Conservation (phyloP, 2,797 vertebrate genomes). For the Erethizon dorsatum region DNA sequence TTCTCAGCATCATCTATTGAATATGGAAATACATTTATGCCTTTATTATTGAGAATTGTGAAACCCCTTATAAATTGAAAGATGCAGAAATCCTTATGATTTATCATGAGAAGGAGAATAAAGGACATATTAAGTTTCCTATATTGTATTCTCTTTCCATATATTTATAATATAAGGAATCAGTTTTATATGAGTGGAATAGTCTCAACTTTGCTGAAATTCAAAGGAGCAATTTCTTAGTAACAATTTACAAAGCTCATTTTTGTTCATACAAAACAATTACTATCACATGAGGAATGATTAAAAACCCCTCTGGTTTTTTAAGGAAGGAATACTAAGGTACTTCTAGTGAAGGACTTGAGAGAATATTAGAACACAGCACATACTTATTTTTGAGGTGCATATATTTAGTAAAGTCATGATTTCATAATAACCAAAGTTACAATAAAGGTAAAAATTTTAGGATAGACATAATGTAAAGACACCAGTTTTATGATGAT, state of each 20-base stretch:
- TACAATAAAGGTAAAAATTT: not conserved
- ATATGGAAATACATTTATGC: not conserved
- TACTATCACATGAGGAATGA: not conserved
- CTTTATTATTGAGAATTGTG: not conserved
- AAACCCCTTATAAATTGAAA: not conserved
- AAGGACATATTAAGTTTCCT: not conserved
- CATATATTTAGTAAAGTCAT: not conserved
- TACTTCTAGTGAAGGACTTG: not conserved
- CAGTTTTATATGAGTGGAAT: not conserved
- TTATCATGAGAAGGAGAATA: not conserved
- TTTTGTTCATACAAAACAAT: slow-evolving; percentile 20
- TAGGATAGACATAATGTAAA: not conserved
- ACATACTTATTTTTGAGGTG: slow-evolving; percentile 5
- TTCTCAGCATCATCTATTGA: not conserved
- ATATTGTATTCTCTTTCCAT: not conserved
- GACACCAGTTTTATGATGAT: not conserved
- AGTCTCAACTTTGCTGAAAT: not conserved
- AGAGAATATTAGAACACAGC: not conserved
- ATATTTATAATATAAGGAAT: not conserved
- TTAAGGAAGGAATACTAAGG: not conserved
- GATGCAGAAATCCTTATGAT: not conserved
- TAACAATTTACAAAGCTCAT: not conserved
- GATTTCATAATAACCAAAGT: slow-evolving; percentile 25
- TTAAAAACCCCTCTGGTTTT: not conserved
- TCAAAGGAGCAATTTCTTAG: not conserved